Base-by-base conservation (phyloP, 2,888 invertebrate genomes). In the Lampropteryx suffumata region DNA sequence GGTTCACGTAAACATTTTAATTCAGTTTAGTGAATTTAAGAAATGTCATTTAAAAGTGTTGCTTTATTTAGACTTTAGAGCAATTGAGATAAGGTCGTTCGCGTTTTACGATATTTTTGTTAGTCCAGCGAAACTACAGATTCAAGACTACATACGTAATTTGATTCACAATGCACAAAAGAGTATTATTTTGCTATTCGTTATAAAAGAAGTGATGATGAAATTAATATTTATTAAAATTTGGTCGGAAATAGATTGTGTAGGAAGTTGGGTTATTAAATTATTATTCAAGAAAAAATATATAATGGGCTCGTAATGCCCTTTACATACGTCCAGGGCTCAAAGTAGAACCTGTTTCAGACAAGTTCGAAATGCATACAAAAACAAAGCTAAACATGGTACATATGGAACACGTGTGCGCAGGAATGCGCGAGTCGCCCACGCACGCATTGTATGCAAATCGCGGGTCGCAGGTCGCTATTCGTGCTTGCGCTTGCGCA, bases 401-500 rank as follows among this genome's bases (percentile, higher is more conserved):
- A 51, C 59, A 57, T 50, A 57, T 57, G 54, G 52, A 58, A 69
- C 72, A 72, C 71, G 71, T 73, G 72, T 67, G 73, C 60, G 51
- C 52, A 55, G 60, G 67, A 81, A 79, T 72, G 73, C 69, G 65
- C 61, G 63, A 55, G 59, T 72, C 81, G 81, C 88, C 88, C 83
- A 87, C 88, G 82, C 85, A 71, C 57, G 58, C 81, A 89, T 90
- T 90, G 90, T 90, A 90, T 90, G 90, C 84, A 88, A 87, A 90
- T 89, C 62, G 73, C 63, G 71, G 89, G 89, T 90, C 88, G 86
- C 84, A 85, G 89, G 88, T 88, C 89, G 82, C 70, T 72, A 76
- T 80, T 62, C 63, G 74, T 71, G 65, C 64, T 56, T 50, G 67
- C 65, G 65, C 64, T 56, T 50, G 67, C 65, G 61, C 67, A 67